These are phyloP conservation scores for Huso huso DNA, from an alignment of 2,797 vertebrate genomes.

Conservation along the genomic window DNA sequence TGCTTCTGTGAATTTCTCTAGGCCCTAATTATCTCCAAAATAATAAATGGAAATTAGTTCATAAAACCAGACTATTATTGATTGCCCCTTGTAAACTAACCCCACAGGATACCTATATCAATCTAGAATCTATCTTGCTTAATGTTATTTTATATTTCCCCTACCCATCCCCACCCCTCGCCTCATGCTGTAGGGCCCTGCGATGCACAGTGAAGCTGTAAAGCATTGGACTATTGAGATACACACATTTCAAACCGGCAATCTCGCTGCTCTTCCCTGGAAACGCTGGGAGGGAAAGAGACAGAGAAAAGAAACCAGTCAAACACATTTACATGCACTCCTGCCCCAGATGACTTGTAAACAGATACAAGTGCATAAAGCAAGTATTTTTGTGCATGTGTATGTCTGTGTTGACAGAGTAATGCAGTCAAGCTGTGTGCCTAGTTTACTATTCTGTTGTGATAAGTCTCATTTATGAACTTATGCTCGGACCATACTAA, in stretches of 20 bases:
- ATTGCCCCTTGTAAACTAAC: too few relatives aligned
- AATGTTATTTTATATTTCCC: too few relatives aligned
- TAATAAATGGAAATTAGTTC: too few relatives aligned
- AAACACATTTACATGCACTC: slow-evolving; percentile 10
- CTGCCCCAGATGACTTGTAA: neutral
- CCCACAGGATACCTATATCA: too few relatives aligned
- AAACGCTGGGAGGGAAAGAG: slow-evolving; percentile 53
- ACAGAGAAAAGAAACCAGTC: slow-evolving; percentile 42
- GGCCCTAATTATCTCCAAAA: too few relatives aligned
- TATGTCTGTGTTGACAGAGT: neutral
- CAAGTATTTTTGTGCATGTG: neutral
- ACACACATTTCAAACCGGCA: slow-evolving; percentile 72
- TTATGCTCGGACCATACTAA: too few relatives aligned
- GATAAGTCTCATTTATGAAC: too few relatives aligned
- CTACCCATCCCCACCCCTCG: neutral
- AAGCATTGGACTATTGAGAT: slow-evolving; percentile 48
- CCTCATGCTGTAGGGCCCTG: slow-evolving; percentile 43
- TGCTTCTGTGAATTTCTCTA: too few relatives aligned
- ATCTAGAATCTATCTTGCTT: too few relatives aligned
- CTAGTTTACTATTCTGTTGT: too few relatives aligned
- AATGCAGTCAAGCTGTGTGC: neutral
- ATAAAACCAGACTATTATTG: too few relatives aligned
- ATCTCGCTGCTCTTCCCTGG: slow-evolving; percentile 52
- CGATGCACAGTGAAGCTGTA: slow-evolving; percentile 39
- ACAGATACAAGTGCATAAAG: neutral